Percentiles rank a stretch among this genome's conserved stretches.
Evolutionary conservation across 2,113 vertebrate species (phyloP).

Genomic region (Solea senegalensis): DNA sequence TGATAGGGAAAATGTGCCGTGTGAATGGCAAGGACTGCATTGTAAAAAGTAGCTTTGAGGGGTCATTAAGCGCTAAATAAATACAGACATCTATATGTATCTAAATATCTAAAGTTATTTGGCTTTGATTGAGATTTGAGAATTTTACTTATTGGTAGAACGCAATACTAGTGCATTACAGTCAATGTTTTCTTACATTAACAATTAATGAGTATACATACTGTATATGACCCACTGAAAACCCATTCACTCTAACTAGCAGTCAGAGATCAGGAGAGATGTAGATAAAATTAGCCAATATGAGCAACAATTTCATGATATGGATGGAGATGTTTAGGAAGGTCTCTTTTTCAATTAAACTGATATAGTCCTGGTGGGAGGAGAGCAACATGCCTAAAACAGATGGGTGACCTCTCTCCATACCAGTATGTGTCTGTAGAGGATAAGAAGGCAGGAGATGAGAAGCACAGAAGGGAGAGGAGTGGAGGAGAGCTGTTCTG

Average conservation of each 20-base stretch:
- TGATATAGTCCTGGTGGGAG: slow-evolving; percentile 56
- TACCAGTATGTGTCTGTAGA: slow-evolving; percentile 55
- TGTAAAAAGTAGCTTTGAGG: no score
- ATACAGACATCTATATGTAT: no score
- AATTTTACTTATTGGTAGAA: no score
- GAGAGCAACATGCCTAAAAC: slow-evolving; percentile 47
- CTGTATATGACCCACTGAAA: no score
- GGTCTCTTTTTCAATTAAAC: slow-evolving; percentile 74
- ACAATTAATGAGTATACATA: no score
- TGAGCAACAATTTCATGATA: not conserved
- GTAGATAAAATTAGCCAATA: not conserved
- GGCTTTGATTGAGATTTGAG: no score
- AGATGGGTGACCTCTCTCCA: slow-evolving; percentile 68
- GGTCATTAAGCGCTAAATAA: no score
- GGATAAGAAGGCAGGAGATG: slow-evolving; percentile 63
- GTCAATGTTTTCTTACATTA: no score
- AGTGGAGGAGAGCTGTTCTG: slow-evolving; percentile 69
- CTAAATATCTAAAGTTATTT: no score
- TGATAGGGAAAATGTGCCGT: no score
- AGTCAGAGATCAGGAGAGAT: not conserved
- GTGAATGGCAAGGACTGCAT: no score
- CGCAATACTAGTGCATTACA: no score
- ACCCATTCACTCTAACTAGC: not conserved
- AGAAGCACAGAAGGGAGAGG: slow-evolving; percentile 63
- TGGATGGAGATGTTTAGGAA: slow-evolving; percentile 16